Percentiles rank a stretch among this genome's conserved stretches.
phyloP scores from a whole-genome alignment of 2,113 vertebrate genomes.

The Lipotes vexillifer region DNA sequence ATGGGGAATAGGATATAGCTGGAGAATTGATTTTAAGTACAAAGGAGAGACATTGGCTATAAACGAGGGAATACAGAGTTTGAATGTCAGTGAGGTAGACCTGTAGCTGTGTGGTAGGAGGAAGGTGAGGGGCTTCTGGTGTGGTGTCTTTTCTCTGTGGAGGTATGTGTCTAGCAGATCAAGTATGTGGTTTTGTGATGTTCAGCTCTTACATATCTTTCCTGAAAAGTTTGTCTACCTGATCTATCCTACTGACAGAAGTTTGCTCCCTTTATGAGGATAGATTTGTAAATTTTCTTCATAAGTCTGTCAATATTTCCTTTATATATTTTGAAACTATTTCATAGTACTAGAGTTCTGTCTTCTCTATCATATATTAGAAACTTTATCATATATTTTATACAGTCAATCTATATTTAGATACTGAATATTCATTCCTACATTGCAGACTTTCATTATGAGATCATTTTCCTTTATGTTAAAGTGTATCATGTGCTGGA shows the following conservation, averaged over 20 bases:
- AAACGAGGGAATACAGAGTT: not conserved
- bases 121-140: not conserved
- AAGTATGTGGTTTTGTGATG: not conserved
- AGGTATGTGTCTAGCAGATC: not conserved
- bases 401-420: not conserved
- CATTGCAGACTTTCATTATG: not conserved
- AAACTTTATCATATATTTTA: not conserved
- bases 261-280: not conserved
- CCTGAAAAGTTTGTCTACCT: not conserved
- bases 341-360: not conserved
- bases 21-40: not conserved
- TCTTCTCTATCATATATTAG: not conserved
- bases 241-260: not conserved
- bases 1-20: not conserved
- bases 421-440: not conserved
- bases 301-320: not conserved
- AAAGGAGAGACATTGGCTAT: not conserved
- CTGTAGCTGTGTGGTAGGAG: not conserved
- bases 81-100: not conserved
- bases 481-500: not conserved
- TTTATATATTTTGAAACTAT: not conserved
- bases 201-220: not conserved
- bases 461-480: not conserved
- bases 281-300: not conserved
- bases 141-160: not conserved